phyloP scores from a whole-genome alignment of 53 echinoderm and acorn worm species.

The Temnopleurus reevesii region DNA sequence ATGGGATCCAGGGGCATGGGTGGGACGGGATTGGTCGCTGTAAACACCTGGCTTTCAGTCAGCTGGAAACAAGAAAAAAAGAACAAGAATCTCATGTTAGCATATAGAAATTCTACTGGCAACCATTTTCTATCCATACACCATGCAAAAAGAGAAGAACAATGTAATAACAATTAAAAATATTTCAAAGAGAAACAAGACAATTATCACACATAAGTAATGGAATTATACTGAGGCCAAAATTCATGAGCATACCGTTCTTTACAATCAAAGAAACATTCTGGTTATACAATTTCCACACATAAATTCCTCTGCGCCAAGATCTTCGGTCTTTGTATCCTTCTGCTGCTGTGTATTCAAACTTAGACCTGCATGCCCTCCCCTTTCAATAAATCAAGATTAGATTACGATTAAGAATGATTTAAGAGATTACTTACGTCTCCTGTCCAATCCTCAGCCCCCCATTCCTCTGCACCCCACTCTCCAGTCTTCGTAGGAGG shows the following conservation, averaged over 20 bases:
- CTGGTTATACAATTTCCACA: neutral
- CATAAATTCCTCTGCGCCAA: too few relatives aligned
- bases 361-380: neutral
- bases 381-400: neutral
- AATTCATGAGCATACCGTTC: neutral
- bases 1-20: slow-evolving; percentile 58
- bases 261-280: neutral
- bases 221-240: neutral
- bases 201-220: neutral
- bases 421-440: slow-evolving; percentile 73
- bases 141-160: neutral
- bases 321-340: too few relatives aligned
- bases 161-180: neutral
- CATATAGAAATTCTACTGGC: too few relatives aligned
- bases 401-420: neutral
- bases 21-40: slow-evolving; percentile 51
- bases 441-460: slow-evolving; percentile 92
- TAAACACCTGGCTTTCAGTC: slow-evolving; percentile 90
- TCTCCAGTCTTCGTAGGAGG: slow-evolving; percentile 21
- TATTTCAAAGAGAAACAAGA: neutral
- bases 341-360: too few relatives aligned
- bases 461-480: slow-evolving; percentile 81
- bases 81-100: too few relatives aligned
- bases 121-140: too few relatives aligned
- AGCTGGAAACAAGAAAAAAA: slow-evolving; percentile 52